Evolutionary conservation across 1,140 invertebrate species (phyloP), one percentile per base, ranked within the genome.

Genomic region (Choristoneura fumiferana): DNA sequence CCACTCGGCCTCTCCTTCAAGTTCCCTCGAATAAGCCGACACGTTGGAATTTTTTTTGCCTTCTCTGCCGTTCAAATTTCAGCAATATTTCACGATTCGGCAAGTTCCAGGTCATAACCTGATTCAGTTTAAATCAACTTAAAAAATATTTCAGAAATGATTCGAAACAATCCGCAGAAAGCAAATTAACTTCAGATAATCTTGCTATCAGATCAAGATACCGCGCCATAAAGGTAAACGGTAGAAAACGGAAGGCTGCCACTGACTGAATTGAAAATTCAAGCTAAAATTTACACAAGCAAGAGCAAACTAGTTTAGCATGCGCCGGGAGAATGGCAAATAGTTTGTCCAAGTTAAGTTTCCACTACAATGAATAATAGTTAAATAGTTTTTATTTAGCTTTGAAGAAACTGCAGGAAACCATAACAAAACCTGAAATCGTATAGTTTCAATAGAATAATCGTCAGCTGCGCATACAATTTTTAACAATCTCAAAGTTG

Each of bases 21-120:
- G 71, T 55, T 45, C 69, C 17, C 78, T 78, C 64, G 58, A 81
- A 58, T 37, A 62, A 58, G 64, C 67, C 68, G 56, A 29, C 43
- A 72, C 74, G 63, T 61, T 57, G 66, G 63, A 67, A 45, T 63
- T 65, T 74, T 73, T 75, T 74, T 69, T 69, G 58, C 62, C 52
- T 58, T 53, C 63, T 60, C 65, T 49, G 43, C 18, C 43, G 18
- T 22, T 29, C 18, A 45, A 1, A 49, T 49, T 49, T 49, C 22
- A 49, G 6, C 18, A 49, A 33, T 29, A 49, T 18, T 29, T 15
- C 15, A 45, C 18, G 17, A 1, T 49, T 33, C 22, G 43, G 18
- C 43, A 22, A 49, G 14, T 29, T 49, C 43, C 12, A 49, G 43
- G 29, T 33, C 8, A 29, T 33, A 6, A 29, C 40, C 8, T 45